Base-by-base conservation (phyloP, 2,113 vertebrate genomes). In the Mesocricetus auratus region DNA sequence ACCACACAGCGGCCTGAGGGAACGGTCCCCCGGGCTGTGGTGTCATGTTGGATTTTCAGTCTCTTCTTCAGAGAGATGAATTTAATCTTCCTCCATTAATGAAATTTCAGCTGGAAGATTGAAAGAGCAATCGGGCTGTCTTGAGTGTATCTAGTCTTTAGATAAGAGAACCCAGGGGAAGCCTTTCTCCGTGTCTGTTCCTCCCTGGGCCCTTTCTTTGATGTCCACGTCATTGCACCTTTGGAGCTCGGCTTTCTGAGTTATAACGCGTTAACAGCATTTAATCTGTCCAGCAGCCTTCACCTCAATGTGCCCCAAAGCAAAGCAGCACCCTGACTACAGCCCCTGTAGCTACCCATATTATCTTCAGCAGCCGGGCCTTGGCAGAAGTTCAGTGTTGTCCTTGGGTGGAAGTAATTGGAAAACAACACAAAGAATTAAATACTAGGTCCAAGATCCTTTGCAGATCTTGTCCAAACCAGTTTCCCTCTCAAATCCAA, bases 371-470 rank as follows among this genome's bases (percentile, higher is more conserved):
- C 4, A 4, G 42, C 50, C 47, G 66, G 77, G 66, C 45, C 66
- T 86, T 47, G 17, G 39, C 26, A 62, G 60, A 68, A 77, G 87
- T 56, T 29, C 66, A 78, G n/a, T 71, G 50, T 45, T 79, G 31
- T 91, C 73, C 86, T 83, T 2, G 60, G 87, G 93, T 56, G 86
- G 60, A 86, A 71, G 36, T 17, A 73, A 74, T 87, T 53, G 36
- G 66, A 88, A 24, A 91, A 89, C n/a, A 91, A 86, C 90, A 79
- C 53, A 83, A 91, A 71, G 53, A 91, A 9, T 62, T 60, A 73
- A 83, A 33, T 39, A 15, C 56, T 73, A 31, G 86, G 87, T 83
- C 12, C 12, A 53, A 91, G 53, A 89, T 16, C 31, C 53, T 91
- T 69, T 33, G 62, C 4, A 39, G 83, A 86, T 22, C 50, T 60